phyloP scores from a whole-genome alignment of 1,140 invertebrate genomes.

The Pachypeltis micranthus region DNA sequence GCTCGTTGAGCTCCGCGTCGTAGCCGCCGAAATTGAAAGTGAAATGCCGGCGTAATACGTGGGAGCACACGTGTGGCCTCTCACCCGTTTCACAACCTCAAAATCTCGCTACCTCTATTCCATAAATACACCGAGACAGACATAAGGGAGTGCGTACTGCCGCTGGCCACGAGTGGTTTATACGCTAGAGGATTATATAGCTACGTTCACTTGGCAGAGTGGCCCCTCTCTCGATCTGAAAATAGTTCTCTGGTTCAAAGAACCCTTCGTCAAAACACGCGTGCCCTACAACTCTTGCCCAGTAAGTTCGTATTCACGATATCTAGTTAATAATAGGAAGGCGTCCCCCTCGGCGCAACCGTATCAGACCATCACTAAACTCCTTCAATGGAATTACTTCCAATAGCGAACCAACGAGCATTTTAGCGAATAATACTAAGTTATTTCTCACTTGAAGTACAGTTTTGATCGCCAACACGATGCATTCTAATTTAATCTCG shows the following conservation, averaged over 20 bases:
- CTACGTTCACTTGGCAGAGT: background rate
- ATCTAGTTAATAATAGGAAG: background rate
- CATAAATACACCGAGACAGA: background rate
- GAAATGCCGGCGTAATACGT: background rate
- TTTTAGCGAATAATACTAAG: too few species aligned
- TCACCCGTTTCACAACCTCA: background rate
- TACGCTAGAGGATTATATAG: background rate
- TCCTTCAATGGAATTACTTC: too few species aligned
- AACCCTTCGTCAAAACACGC: background rate
- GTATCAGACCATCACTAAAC: background rate
- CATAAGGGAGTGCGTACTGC: background rate
- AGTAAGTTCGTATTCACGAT: background rate
- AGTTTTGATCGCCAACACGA: too few species aligned
- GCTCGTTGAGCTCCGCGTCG: background rate
- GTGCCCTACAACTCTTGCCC: background rate
- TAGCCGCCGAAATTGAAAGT: background rate
- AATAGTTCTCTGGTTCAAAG: background rate
- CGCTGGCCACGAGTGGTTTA: background rate
- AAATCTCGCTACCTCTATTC: background rate
- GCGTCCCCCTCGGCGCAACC: background rate
- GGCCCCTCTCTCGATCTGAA: background rate
- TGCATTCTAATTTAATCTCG: too few species aligned
- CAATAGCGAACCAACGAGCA: too few species aligned
- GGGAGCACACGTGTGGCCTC: background rate
- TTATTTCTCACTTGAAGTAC: too few species aligned